Evolutionary conservation across 1,140 invertebrate species (phyloP).

Genomic region (Meloidogyne floridensis): DNA sequence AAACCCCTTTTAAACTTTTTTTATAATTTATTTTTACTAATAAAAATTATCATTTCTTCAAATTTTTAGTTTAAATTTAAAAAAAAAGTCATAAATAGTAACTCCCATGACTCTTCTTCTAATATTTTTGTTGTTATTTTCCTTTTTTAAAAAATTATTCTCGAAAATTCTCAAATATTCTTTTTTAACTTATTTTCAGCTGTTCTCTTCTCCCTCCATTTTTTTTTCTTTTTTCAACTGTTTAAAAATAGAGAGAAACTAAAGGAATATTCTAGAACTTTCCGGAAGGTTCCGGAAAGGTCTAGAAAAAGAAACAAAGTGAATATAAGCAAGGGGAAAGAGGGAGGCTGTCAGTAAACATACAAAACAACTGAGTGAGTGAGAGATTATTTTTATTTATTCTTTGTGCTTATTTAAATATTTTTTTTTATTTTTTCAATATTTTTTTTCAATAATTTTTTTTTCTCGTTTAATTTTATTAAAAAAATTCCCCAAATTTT

Average conservation of each 20-base stretch:
- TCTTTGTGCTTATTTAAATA: neutral
- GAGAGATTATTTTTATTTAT: neutral
- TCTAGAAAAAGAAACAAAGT: neutral
- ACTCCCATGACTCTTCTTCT: no score
- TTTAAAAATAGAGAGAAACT: no score
- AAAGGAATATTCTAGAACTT: neutral
- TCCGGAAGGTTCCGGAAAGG: neutral
- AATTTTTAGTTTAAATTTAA: no score
- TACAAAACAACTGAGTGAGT: neutral
- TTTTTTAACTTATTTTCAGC: neutral
- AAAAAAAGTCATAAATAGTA: no score
- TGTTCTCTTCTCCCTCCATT: neutral
- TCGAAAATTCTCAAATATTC: conserved; percentile 4
- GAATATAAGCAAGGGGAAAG: neutral
- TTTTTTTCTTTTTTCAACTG: no score
- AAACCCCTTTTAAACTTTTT: no score
- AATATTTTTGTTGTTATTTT: neutral
- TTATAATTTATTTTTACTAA: no score
- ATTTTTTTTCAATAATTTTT: neutral
- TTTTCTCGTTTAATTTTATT: neutral
- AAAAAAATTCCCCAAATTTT: neutral
- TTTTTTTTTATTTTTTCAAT: neutral
- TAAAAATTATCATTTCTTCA: no score
- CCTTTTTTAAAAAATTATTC: neutral
- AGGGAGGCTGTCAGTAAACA: neutral